Base-by-base conservation (phyloP, 2,888 invertebrate species). In the Norana najaformis region DNA sequence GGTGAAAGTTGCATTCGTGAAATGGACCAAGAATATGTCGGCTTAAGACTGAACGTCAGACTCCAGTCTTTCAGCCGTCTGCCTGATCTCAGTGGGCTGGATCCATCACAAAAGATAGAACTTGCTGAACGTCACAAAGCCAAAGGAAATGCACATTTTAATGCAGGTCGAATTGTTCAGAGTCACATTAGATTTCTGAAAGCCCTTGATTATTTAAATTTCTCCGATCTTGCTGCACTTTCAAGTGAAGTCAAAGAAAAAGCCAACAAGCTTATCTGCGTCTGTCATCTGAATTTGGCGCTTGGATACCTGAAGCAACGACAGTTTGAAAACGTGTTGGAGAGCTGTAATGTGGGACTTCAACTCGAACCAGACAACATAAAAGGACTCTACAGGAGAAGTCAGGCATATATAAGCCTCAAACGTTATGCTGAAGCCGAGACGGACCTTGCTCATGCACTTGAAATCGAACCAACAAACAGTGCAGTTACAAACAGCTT, bases 351-450 rank as follows among this genome's bases (percentile, higher is more conserved):
- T 69, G 96, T 96, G 92, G 98, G 97, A 0, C 95, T 99, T 11
- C 96, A 96, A 90, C 93, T 97, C 0, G 97, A 97, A 93, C 95
- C 96, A 0, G 95, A 96, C 47, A 98, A 97, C 94, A 97, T 97
- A 18, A 99, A 99, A 95, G 98, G 97, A 0, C 95, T 97, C 39
- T 99, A 98, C 95, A 96, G 99, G 92, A 95, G 97, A 92, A 98
- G 98, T 0, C 97, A 97, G 93, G 95, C 92, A 0, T 89, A 90
- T 34, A 34, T 88, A 6, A 90, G 90, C 35, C 90, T 92, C 23
- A 89, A 92, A 53, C 83, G 92, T 16, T 92, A 91, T 88, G 83
- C 89, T 1, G 88, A 90, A 82, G 92, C 92, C 23, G 89, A 88
- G 53, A 53, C n/a, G 0, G 92, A 92, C 47, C 88, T 92, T 23